Conservation (phyloP, 1,140 invertebrate species). For the Argopecten irradians region DNA sequence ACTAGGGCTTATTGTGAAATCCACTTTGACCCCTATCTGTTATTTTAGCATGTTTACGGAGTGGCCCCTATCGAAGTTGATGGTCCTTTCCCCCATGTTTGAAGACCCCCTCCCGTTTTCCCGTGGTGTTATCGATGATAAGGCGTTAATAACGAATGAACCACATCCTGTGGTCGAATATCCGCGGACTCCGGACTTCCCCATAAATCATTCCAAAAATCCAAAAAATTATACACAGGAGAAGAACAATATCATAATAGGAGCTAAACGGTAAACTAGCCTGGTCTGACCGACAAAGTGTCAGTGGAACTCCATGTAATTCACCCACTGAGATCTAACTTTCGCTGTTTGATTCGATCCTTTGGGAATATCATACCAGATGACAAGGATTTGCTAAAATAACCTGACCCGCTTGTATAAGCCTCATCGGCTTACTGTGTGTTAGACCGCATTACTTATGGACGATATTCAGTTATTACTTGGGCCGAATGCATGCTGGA, state of each 20-base stretch:
- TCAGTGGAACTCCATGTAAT: not conserved
- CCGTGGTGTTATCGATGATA: not conserved
- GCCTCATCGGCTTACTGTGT: not conserved
- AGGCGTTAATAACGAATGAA: not conserved
- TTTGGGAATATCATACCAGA: not conserved
- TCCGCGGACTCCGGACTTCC: not conserved
- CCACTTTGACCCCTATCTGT: not conserved
- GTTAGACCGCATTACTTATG: not conserved
- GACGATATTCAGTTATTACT: not conserved
- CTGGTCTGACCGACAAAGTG: not conserved
- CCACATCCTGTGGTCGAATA: not conserved
- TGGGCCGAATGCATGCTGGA: not conserved
- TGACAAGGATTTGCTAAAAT: conserved; percentile 18
- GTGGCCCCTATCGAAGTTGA: not conserved
- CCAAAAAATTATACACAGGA: not conserved
- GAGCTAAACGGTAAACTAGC: not conserved
- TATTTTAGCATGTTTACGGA: not conserved
- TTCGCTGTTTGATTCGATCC: conserved; percentile 6
- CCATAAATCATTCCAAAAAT: not conserved
- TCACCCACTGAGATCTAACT: not conserved
- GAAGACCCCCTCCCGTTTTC: not conserved
- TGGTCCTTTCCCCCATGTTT: not conserved
- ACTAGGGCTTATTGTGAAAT: not conserved
- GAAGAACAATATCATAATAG: not conserved
- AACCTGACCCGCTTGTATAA: conserved; percentile 15